Conservation (phyloP, 2,113 vertebrate genomes). For the Illadopsis cleaveri region DNA sequence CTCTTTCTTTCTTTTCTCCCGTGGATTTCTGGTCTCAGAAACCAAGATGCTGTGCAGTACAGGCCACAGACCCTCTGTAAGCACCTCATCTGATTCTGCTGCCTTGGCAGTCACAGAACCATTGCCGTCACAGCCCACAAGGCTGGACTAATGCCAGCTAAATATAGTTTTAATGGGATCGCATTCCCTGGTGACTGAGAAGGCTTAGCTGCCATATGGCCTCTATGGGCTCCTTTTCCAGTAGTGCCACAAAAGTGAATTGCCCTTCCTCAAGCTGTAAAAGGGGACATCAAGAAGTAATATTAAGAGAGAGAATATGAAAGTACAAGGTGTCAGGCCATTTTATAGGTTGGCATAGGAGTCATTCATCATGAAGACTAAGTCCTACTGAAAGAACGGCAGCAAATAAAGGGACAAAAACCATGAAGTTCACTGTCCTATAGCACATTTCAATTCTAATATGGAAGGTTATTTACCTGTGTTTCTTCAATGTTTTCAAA, state of each 20-base stretch:
- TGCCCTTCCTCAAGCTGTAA: not conserved
- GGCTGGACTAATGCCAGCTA: conserved; percentile 27
- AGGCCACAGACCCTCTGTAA: not conserved
- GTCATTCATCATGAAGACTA: not conserved
- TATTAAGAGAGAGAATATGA: not conserved
- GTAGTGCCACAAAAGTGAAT: not conserved
- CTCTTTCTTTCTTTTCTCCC: not conserved
- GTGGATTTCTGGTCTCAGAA: not conserved
- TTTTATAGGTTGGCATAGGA: not conserved
- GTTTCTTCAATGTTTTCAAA: not conserved
- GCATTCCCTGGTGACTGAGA: not conserved
- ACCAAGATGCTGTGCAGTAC: not conserved
- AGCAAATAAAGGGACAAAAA: not conserved
- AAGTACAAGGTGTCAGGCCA: not conserved
- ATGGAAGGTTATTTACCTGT: not conserved
- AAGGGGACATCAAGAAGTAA: not conserved
- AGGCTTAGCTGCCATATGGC: conserved; percentile 39
- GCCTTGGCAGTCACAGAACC: not conserved
- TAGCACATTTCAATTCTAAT: not conserved
- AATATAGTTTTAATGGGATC: conserved; percentile 43
- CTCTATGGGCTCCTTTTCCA: not conserved
- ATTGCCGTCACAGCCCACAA: not conserved
- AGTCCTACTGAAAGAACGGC: not conserved
- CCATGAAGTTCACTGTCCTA: not conserved
- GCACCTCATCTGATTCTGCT: not conserved